These are phyloP conservation scores for Cheilosia vulpina DNA, from an alignment of 2,888 invertebrate species.

Conservation along the genomic window DNA sequence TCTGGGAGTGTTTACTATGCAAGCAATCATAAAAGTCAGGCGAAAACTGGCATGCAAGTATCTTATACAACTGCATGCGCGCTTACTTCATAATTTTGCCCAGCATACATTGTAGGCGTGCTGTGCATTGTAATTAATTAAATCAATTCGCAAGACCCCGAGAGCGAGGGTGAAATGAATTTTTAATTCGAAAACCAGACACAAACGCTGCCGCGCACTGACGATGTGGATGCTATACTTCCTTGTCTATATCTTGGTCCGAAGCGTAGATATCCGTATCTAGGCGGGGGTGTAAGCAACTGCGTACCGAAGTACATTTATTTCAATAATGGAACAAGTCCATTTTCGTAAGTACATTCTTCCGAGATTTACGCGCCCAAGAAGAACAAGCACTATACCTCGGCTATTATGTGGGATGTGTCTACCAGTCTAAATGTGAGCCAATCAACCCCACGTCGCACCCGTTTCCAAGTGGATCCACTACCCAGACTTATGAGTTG, in stretches of 20 bases:
- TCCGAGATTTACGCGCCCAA: constrained; percentile 31
- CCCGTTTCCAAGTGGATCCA: constrained; percentile 45
- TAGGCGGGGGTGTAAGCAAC: constrained; percentile 20
- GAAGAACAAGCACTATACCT: constrained; percentile 10
- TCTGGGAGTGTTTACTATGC: constrained; percentile 62
- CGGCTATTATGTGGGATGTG: constrained; percentile 13
- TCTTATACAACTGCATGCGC: constrained; percentile 67
- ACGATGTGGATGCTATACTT: constrained; percentile 9
- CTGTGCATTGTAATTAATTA: constrained; percentile 70
- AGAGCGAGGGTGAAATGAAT: constrained; percentile 42
- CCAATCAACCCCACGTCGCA: constrained; percentile 49
- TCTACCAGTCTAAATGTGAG: constrained; percentile 18
- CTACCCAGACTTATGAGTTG: constrained; percentile 68
- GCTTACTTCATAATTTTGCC: constrained; percentile 64
- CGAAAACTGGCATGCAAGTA: constrained; percentile 60
- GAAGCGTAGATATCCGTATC: constrained; percentile 32
- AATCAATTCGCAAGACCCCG: constrained; percentile 59
- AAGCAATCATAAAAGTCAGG: constrained; percentile 66
- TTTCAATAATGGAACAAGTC: constrained; percentile 68
- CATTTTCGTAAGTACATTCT: constrained; percentile 55
- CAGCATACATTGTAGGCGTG: constrained; percentile 61
- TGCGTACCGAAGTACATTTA: constrained; percentile 53
- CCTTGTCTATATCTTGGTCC: constrained; percentile 42
- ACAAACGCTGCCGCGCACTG: constrained; percentile 48
- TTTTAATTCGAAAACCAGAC: constrained; percentile 71